A percentile compares a stretch with the other conserved stretches of the same genome.
These are phyloP conservation scores for Lacanobia oleracea DNA, from an alignment of 2,888 invertebrate genomes.

Conservation along the genomic window DNA sequence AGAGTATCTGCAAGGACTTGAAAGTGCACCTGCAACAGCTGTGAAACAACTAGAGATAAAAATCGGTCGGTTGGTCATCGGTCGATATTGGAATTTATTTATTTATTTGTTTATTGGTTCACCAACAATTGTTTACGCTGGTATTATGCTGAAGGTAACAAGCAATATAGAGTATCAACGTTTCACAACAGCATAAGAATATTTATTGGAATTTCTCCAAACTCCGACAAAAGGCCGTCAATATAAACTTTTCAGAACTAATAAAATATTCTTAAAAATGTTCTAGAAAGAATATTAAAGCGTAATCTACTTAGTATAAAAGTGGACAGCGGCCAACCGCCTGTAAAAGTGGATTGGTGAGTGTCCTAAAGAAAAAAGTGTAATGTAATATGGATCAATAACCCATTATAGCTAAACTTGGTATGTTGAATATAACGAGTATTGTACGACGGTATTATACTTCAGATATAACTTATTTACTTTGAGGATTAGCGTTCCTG, in stretches of 20 bases:
- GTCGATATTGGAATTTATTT: not conserved
- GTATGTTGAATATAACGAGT: conserved; percentile 39
- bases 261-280: conserved; percentile 55
- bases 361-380: conserved; percentile 43
- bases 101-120: no score
- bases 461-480: conserved; percentile 6
- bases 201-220: conserved; percentile 38
- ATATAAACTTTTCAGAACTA: conserved; percentile 45
- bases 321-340: conserved; percentile 43
- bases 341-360: conserved; percentile 28
- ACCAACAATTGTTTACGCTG: no score
- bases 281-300: conserved; percentile 59
- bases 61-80: no score
- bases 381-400: conserved; percentile 60
- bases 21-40: not conserved
- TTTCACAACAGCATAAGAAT: conserved; percentile 8
- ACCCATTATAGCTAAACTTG: conserved; percentile 51
- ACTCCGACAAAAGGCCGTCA: conserved; percentile 33
- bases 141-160: no score
- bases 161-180: not conserved
- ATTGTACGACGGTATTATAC: conserved; percentile 10
- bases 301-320: conserved; percentile 56
- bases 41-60: not conserved
- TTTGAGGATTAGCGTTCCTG: no score
- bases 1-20: not conserved